These are phyloP conservation scores for Onychomys torridus DNA, from an alignment of 2,797 vertebrate species.

Conservation along the genomic window DNA sequence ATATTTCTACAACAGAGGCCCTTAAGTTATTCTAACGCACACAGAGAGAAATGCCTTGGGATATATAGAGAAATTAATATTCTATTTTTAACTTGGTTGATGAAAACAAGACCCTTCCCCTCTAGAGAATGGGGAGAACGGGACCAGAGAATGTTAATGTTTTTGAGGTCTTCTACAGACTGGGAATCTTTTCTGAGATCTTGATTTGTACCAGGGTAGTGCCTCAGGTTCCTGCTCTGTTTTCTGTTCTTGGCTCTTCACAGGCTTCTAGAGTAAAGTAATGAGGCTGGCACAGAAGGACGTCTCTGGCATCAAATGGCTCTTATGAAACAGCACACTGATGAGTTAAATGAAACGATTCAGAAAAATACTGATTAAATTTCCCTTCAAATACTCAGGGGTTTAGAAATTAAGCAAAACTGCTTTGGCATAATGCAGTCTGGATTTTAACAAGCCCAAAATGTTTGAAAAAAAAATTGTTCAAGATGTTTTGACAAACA, in stretches of 20 bases:
- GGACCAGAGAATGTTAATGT: background rate
- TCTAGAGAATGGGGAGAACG: background rate
- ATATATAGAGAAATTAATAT: background rate
- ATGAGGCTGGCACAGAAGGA: conserved; percentile 56
- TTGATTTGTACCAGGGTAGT: background rate
- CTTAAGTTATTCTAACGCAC: background rate
- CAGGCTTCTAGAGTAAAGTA: conserved; percentile 55
- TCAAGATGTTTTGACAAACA: conserved; percentile 82
- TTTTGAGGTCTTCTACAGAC: background rate
- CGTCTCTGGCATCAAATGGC: conserved; percentile 61
- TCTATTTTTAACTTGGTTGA: background rate
- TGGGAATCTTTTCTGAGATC: background rate
- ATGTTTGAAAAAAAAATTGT: conserved; percentile 77
- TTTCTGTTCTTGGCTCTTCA: conserved; percentile 23
- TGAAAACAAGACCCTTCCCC: background rate
- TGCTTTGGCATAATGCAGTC: conserved; percentile 74
- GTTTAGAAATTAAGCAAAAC: conserved; percentile 83
- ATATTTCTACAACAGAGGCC: background rate
- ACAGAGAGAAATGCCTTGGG: background rate
- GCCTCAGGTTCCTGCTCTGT: background rate
- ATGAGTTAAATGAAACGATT: conserved; percentile 82
- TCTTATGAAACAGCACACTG: conserved; percentile 82
- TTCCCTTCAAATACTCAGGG: conserved; percentile 82
- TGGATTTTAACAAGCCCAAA: conserved; percentile 79
- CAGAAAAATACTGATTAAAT: conserved; percentile 83